Conservation (phyloP, 2,797 vertebrate genomes). For the Danio albolineatus region DNA sequence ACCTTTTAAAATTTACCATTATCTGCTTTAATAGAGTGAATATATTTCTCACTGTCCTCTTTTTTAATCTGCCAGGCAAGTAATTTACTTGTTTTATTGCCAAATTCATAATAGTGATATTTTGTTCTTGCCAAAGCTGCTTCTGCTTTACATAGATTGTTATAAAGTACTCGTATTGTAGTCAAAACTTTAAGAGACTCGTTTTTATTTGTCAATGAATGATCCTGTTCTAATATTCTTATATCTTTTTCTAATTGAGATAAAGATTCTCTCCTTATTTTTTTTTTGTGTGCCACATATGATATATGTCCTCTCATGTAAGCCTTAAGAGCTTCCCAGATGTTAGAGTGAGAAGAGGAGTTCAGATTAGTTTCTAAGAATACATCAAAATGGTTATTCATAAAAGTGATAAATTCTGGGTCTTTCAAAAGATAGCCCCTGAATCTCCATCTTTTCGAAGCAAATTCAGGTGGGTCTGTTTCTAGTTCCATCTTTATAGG, state of each 20-base stretch:
- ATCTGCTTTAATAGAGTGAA: neutral
- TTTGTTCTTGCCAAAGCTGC: slow-evolving; percentile 4
- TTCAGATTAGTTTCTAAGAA: neutral
- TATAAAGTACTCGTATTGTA: neutral
- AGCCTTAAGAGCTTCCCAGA: neutral
- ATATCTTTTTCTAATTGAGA: neutral
- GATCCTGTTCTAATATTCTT: neutral
- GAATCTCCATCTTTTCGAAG: neutral
- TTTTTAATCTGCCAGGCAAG: slow-evolving; percentile 10
- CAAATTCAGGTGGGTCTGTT: no score
- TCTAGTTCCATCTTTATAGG: no score
- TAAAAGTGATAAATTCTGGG: neutral
- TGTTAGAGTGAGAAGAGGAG: slow-evolving; percentile 1
- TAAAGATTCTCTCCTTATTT: no score
- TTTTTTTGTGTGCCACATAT: neutral
- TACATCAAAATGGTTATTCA: slow-evolving; percentile 2
- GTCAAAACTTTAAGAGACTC: neutral
- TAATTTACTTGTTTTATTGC: neutral
- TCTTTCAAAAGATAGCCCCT: neutral
- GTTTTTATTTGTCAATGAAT: neutral
- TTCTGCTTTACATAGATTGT: neutral
- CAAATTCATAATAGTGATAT: slow-evolving; percentile 23
- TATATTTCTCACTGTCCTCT: neutral
- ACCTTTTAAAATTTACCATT: no score
- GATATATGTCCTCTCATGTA: slow-evolving; percentile 11